Base-by-base conservation (phyloP, 2,888 invertebrate species). In the Synanthedon vespiformis region DNA sequence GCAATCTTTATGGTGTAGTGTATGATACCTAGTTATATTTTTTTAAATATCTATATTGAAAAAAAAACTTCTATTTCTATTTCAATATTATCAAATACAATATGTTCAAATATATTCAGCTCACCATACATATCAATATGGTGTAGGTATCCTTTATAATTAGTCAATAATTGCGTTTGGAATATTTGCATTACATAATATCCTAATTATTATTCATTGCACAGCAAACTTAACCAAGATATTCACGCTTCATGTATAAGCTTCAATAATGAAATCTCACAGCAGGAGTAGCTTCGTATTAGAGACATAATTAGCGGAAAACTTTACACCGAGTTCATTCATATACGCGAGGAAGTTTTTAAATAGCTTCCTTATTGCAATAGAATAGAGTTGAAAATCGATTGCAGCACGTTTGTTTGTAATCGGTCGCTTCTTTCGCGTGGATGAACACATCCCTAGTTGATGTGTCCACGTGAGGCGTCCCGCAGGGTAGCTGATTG, bases 401-500 rank as follows among this genome's bases (percentile, higher is more conserved):
- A n/a, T 50, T 55, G 51, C 2, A 11, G 2, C 6, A 6, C n/a
- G n/a, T 34, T 18, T 16, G 54, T 61, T 59, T 66, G 63, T 69
- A 67, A 74, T 48, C 51, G 62, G 56, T 59, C 58, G 74, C 68
- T 77, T 77, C 67, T 74, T 65, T 73, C 76, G 79, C 78, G 61
- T 70, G 68, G 73, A 57, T 77, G 77, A 60, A 58, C 64, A 53
- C 63, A 64, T 70, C 76, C 74, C 78, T 67, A 67, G 72, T 67
- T 62, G 62, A 56, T 54, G 51, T 52, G 58, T 60, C 60, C 84
- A 82, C 85, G 84, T 78, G 82, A 76, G 86, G 65, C 84, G 59
- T 73, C 86, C 85, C 77, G 82, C 70, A 55, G 85, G 55, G 82
- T 61, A 65, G 63, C 52, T 82, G 83, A 86, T 84, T 80, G 83